Evolutionary conservation across 2,113 vertebrate species (phyloP), one percentile per base, ranked within the genome.

Genomic region (Coregonus clupeaformis): DNA sequence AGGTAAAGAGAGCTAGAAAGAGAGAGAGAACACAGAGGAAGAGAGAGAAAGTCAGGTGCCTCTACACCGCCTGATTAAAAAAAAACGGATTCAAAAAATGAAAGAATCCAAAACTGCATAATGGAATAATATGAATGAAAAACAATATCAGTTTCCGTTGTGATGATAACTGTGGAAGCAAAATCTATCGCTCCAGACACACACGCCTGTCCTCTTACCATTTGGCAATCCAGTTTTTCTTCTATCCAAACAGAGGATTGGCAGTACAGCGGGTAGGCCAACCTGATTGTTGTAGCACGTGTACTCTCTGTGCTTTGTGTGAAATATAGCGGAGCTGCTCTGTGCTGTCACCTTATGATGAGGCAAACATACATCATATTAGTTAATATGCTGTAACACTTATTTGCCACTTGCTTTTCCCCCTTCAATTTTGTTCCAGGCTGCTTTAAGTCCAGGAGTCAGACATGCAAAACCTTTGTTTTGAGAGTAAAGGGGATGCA

Each of bases 391-490:
- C 70, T 71, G 5, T 69, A 67, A 77, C 29, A 68, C 67, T 72
- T 60, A 60, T 60, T 84, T 77, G 78, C 81, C 72, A 70, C 75
- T 82, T 82, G 72, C 45, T 73, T 22, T 60, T 71, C 69, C 71
- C 84, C 75, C 85, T 45, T 49, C 63, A 78, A 2, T 68, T 69
- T 77, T 55, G 78, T 80, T 76, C 25, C 57, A 76, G 79, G 83
- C 80, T 80, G 68, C 80, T 77, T 79, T 73, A 67, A 67, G 78
- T 68, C 14, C 77, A 73, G 67, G 73, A 77, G 70, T 47, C 71
- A 69, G 74, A 86, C 89, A 85, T 89, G 88, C 89, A 89, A 74
- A 75, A 81, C 76, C 69, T 70, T 82, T 69, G 49, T 64, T 73
- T 72, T 74, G 81, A 78, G 63, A 66, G 73, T 80, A 75, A 83